Evolutionary conservation across 2,113 vertebrate genomes (phyloP).

Genomic region (Atherinomorus stipes): DNA sequence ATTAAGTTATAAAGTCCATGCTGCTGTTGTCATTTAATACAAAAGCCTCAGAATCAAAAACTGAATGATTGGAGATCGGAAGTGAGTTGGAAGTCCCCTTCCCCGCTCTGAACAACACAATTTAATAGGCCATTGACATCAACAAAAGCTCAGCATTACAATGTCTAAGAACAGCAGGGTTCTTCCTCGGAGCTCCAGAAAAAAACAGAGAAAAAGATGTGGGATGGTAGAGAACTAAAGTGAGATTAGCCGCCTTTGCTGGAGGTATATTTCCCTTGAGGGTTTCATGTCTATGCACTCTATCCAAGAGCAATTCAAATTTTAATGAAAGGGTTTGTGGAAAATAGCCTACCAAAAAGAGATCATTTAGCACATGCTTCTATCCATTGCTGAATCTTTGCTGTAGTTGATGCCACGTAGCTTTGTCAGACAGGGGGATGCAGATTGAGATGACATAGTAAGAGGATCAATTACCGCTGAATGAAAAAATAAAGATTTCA

Average conservation of each 20-base stretch:
- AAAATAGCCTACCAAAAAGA: too few species aligned
- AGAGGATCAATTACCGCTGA: too few species aligned
- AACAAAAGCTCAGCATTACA: constrained; percentile 31
- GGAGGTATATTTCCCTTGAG: neutral
- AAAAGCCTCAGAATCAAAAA: too few species aligned
- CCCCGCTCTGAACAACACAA: constrained; percentile 26
- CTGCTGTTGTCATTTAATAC: too few species aligned
- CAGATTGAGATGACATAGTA: too few species aligned
- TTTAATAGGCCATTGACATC: constrained; percentile 8
- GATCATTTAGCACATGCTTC: neutral
- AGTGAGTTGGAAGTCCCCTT: neutral
- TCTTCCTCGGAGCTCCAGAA: constrained; percentile 1
- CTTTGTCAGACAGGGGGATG: too few species aligned
- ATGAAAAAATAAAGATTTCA: too few species aligned
- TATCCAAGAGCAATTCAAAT: neutral
- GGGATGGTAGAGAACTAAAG: constrained; percentile 21
- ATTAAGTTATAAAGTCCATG: too few species aligned
- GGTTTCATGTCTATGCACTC: too few species aligned
- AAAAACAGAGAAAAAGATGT: constrained; percentile 15
- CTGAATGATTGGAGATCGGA: neutral
- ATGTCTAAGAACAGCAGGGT: constrained; percentile 38
- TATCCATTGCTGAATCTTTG: neutral
- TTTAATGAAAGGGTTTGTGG: neutral
- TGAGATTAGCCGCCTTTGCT: constrained; percentile 34
- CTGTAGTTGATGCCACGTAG: neutral